These are phyloP conservation scores for Mus spicilegus DNA, from an alignment of 2,113 vertebrate species.

Conservation along the genomic window DNA sequence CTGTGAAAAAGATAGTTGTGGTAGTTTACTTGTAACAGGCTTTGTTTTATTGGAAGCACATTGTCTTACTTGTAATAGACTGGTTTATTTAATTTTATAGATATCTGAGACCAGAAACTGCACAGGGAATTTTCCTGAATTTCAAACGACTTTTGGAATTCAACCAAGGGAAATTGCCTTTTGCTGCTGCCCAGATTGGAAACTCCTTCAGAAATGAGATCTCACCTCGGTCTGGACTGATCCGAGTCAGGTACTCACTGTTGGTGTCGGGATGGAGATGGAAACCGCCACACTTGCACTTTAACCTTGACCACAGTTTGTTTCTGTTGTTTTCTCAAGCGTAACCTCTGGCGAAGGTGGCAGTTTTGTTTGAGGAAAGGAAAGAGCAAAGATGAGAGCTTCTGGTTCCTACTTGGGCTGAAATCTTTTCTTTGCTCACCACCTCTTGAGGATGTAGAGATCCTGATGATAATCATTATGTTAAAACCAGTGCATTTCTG, in stretches of 20 bases:
- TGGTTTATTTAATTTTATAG: conserved; percentile 82
- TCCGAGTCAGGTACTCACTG: conserved; percentile 94
- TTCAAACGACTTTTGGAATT: conserved; percentile 99
- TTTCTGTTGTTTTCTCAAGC: neutral
- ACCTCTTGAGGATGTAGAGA: neutral
- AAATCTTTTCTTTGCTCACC: neutral
- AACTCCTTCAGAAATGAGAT: conserved; percentile 99
- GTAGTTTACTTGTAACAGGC: conserved; percentile 25
- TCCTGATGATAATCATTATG: neutral
- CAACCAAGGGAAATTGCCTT: conserved; percentile 98
- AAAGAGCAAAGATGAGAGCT: neutral
- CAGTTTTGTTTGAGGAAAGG: neutral
- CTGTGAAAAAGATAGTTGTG: conserved; percentile 3
- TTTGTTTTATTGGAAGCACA: conserved; percentile 31
- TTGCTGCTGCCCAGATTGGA: conserved; percentile 98
- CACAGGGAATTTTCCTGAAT: conserved; percentile 99
- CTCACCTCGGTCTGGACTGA: conserved; percentile 98
- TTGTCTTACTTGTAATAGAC: conserved; percentile 43
- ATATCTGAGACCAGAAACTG: conserved; percentile 98
- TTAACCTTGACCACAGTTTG: neutral
- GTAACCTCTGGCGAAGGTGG: neutral
- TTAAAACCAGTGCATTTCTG: neutral
- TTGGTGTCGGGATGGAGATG: neutral
- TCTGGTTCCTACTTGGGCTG: neutral
- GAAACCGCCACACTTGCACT: neutral